A percentile compares a stretch with the other conserved stretches of the same genome.
These are phyloP conservation scores for Acrobasis consociella DNA, from an alignment of 2,888 invertebrate species.

Conservation along the genomic window DNA sequence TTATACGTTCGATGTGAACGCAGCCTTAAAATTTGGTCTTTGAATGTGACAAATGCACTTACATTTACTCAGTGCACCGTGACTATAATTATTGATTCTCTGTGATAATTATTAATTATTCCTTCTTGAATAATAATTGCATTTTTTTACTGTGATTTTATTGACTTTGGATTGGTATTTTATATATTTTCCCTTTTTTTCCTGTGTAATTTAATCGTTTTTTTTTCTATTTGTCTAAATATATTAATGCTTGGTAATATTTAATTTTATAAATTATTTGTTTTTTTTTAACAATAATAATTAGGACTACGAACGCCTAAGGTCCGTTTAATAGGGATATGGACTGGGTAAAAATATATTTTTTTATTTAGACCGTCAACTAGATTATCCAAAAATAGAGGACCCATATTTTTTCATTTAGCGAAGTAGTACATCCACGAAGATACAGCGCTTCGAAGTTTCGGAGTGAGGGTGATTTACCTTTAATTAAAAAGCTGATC, in stretches of 20 bases:
- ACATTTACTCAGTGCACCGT: slow-evolving; percentile 51
- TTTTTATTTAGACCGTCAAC: too few relatives aligned
- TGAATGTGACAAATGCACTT: slow-evolving; percentile 51
- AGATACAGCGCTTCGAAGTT: too few relatives aligned
- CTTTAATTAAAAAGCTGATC: too few relatives aligned
- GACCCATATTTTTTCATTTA: too few relatives aligned
- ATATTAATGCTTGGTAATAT: background rate
- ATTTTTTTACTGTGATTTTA: slow-evolving; percentile 44
- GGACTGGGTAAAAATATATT: too few relatives aligned
- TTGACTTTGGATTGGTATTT: slow-evolving; percentile 22
- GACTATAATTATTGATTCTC: slow-evolving; percentile 55
- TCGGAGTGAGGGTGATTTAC: too few relatives aligned
- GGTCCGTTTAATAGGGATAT: too few relatives aligned
- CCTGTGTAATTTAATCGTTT: background rate
- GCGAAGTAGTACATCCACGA: too few relatives aligned
- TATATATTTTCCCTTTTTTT: slow-evolving; percentile 20
- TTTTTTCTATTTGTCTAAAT: background rate
- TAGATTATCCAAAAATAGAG: too few relatives aligned
- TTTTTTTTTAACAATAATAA: too few relatives aligned
- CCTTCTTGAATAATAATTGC: slow-evolving; percentile 41
- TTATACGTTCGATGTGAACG: too few relatives aligned
- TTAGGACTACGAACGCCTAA: too few relatives aligned
- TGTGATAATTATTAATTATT: slow-evolving; percentile 60
- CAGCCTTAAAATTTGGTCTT: slow-evolving; percentile 38
- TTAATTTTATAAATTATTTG: background rate